Conservation (phyloP, 2,113 vertebrate genomes). For the Lanius ludovicianus region DNA sequence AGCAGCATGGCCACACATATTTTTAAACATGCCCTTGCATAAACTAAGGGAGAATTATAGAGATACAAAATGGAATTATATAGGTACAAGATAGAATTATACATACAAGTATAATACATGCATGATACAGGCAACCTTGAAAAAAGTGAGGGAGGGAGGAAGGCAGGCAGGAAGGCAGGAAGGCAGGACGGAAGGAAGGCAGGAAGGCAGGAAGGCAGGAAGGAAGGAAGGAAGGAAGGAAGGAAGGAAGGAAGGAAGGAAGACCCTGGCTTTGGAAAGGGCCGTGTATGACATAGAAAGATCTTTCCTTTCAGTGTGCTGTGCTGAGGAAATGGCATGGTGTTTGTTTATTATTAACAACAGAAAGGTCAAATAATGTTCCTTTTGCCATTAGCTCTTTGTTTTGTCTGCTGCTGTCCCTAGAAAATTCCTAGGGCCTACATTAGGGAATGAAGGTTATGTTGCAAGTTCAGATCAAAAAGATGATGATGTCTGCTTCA, state of each 20-base stretch:
- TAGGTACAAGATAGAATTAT: background rate
- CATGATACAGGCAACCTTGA: background rate
- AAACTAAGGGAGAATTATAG: background rate
- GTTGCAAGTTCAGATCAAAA: background rate
- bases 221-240: too few relatives aligned
- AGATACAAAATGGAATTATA: background rate
- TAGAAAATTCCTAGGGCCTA: background rate
- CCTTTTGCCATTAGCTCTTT: background rate
- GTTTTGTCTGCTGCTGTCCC: background rate
- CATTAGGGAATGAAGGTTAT: background rate
- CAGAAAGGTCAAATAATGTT: background rate
- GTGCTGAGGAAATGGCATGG: background rate
- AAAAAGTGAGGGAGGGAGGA: background rate
- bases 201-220: too few relatives aligned
- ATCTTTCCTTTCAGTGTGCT: background rate
- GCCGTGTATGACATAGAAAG: background rate
- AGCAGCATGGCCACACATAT: background rate
- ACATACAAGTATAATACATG: background rate
- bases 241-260: background rate
- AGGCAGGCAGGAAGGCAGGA: too few relatives aligned
- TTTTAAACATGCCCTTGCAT: background rate
- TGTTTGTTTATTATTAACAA: constrained; percentile 3
- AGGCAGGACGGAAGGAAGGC: background rate
- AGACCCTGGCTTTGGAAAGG: background rate
- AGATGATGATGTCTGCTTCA: background rate